Conservation (phyloP, 2,113 vertebrate genomes). For the Pteruthius melanotis region DNA sequence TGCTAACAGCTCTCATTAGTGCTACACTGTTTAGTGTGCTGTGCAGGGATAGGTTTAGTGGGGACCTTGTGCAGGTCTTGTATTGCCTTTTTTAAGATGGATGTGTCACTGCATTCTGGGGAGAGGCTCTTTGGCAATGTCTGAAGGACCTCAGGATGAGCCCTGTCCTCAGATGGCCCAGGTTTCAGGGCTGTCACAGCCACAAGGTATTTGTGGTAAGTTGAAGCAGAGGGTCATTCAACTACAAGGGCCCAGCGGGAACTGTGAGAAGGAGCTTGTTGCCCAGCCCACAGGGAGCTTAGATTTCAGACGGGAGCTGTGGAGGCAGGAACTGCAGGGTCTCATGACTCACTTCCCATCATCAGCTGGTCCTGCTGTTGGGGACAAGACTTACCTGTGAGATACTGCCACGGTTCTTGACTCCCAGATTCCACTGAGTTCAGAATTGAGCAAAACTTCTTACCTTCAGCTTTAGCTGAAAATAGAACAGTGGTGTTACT, state of each 20-base stretch:
- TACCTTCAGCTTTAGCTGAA: not conserved
- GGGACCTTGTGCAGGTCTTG: not conserved
- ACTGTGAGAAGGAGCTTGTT: not conserved
- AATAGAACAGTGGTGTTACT: not conserved
- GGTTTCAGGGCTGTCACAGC: not conserved
- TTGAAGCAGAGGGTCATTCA: not conserved
- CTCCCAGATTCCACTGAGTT: not conserved
- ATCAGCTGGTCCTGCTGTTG: not conserved
- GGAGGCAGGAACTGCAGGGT: not conserved
- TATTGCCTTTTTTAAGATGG: not conserved
- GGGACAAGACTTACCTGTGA: not conserved
- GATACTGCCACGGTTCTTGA: not conserved
- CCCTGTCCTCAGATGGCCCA: not conserved
- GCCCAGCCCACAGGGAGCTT: not conserved
- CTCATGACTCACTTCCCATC: not conserved
- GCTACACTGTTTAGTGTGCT: not conserved
- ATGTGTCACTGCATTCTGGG: not conserved
- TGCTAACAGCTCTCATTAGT: not conserved
- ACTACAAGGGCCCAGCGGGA: not conserved
- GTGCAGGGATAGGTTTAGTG: not conserved
- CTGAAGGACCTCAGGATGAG: not conserved
- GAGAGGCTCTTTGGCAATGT: not conserved
- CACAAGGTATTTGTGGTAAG: not conserved
- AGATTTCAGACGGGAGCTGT: not conserved
- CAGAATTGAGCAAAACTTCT: not conserved